A percentile compares a stretch with the other conserved stretches of the same genome.
These are phyloP conservation scores for Ptilonorhynchus violaceus DNA, from an alignment of 2,113 vertebrate genomes.

Conservation along the genomic window DNA sequence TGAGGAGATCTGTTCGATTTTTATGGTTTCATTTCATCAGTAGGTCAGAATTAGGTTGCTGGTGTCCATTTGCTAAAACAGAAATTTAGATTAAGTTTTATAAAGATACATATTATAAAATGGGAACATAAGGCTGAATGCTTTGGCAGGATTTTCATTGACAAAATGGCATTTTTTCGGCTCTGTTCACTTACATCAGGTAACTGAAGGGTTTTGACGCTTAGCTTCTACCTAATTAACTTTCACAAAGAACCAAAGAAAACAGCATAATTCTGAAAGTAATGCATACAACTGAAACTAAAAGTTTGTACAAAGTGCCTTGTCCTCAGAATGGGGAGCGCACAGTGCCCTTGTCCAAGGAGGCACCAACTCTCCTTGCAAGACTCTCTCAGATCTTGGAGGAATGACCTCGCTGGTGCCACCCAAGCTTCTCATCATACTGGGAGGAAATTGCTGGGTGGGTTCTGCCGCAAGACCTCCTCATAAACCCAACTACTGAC, in stretches of 20 bases:
- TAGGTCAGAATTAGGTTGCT: not conserved
- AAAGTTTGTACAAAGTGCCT: not conserved
- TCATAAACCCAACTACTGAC: not conserved
- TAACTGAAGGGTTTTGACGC: not conserved
- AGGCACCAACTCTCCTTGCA: fast-evolving
- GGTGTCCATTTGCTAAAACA: not conserved
- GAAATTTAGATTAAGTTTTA: not conserved
- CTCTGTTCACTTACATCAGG: fast-evolving
- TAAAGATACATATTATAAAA: not conserved
- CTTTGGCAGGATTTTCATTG: not conserved
- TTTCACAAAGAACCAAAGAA: not conserved
- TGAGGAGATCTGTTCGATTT: not conserved
- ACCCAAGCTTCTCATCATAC: not conserved
- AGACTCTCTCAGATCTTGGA: not conserved
- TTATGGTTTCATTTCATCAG: not conserved
- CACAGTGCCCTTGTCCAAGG: not conserved
- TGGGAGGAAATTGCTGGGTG: not conserved
- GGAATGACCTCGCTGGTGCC: fast-evolving
- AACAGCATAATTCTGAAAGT: not conserved
- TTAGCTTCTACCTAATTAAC: not conserved
- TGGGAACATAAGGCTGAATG: not conserved
- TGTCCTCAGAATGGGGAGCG: not conserved
- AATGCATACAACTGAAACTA: not conserved
- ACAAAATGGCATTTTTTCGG: not conserved
- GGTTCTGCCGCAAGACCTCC: not conserved